A percentile compares a stretch with the other conserved stretches of the same genome.
These are phyloP conservation scores for Sphaeramia orbicularis DNA, from an alignment of 2,797 vertebrate genomes.

Conservation along the genomic window DNA sequence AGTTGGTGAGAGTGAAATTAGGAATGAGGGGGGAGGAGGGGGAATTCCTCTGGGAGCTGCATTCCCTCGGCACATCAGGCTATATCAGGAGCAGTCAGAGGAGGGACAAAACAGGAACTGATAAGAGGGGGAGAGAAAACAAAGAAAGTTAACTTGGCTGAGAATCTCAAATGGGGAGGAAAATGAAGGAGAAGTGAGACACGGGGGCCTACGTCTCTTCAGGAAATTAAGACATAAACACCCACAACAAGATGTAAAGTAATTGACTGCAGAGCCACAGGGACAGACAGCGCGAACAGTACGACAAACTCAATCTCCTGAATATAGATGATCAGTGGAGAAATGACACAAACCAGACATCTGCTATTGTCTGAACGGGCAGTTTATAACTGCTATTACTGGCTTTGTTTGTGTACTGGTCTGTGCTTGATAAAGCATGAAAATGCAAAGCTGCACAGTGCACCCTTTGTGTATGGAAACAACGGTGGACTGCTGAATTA, in stretches of 20 bases:
- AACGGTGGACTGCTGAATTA: slow-evolving; percentile 73
- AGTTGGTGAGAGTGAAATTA: slow-evolving; percentile 65
- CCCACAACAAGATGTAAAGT: slow-evolving; percentile 19
- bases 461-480: slow-evolving; percentile 79
- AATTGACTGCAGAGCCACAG: slow-evolving; percentile 23
- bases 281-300: slow-evolving; percentile 10
- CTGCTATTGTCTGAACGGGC: slow-evolving; percentile 50
- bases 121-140: slow-evolving; percentile 78
- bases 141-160: slow-evolving; percentile 68
- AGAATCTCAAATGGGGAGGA: slow-evolving; percentile 36
- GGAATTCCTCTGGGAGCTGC: slow-evolving; percentile 75
- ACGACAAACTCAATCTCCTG: slow-evolving; percentile 16
- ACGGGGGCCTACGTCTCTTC: slow-evolving; percentile 22
- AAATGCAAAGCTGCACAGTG: slow-evolving; percentile 73
- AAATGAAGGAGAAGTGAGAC: slow-evolving; percentile 54
- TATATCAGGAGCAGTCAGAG: slow-evolving; percentile 71
- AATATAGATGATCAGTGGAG: slow-evolving; percentile 28
- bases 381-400: slow-evolving; percentile 47
- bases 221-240: slow-evolving; percentile 61
- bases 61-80: slow-evolving; percentile 67
- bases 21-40: slow-evolving; percentile 29
- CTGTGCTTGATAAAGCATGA: slow-evolving; percentile 72
- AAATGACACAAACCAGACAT: slow-evolving; percentile 15
- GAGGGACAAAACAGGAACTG: slow-evolving; percentile 78
- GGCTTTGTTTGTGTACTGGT: slow-evolving; percentile 60